Evolutionary conservation across 2,888 invertebrate species (phyloP).

Genomic region (Cenopis cana): DNA sequence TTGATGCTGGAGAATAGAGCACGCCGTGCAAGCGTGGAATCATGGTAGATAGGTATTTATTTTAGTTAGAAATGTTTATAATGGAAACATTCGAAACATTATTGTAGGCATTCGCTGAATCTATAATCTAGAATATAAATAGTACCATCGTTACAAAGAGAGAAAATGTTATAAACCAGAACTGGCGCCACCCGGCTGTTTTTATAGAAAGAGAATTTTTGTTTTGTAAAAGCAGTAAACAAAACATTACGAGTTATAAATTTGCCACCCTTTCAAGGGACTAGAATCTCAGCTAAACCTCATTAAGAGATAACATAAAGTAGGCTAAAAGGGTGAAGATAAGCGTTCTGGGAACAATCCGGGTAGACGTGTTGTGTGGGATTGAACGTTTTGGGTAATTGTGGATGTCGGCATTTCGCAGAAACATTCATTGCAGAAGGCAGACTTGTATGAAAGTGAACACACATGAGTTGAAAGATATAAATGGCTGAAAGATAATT

Average conservation of each 20-base stretch:
- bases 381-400: constrained; percentile 25
- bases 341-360: constrained; percentile 39
- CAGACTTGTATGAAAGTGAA: background rate
- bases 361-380: constrained; percentile 8
- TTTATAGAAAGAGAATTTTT: too few relatives aligned
- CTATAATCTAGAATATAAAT: background rate
- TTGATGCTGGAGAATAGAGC: constrained; percentile 6
- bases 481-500: background rate
- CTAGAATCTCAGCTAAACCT: constrained; percentile 15
- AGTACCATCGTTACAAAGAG: background rate
- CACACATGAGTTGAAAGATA: background rate
- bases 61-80: constrained; percentile 4
- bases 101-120: background rate
- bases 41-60: constrained; percentile 14
- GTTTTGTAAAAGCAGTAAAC: constrained; percentile 14
- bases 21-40: constrained; percentile 2
- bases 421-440: background rate
- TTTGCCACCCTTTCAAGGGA: constrained; percentile 34
- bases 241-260: constrained; percentile 22
- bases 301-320: constrained; percentile 32
- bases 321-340: constrained; percentile 39
- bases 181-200: too few relatives aligned
- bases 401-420: constrained; percentile 7
- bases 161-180: too few relatives aligned
- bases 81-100: constrained; percentile 11